Percentiles rank a stretch among this genome's conserved stretches.
Conservation (phyloP, 2,113 vertebrate species). For the Amphilophus citrinellus region DNA sequence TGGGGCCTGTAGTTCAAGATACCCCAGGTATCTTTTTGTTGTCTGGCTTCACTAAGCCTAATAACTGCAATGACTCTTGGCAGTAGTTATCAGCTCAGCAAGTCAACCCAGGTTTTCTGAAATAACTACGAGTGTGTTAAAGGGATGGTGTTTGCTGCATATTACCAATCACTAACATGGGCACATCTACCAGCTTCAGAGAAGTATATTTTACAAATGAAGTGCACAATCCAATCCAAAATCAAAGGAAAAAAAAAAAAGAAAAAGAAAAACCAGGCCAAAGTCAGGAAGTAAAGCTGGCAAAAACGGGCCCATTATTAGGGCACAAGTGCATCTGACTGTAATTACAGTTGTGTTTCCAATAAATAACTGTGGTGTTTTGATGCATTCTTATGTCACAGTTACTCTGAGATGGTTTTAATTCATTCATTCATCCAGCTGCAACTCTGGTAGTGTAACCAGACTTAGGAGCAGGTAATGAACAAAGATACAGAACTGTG, state of each 20-base stretch:
- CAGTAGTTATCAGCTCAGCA: not conserved
- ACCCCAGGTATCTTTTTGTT: conserved; percentile 4
- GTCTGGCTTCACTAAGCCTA: conserved; percentile 4
- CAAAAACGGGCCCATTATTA: not conserved
- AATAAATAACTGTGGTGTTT: not conserved
- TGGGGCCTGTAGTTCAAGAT: conserved; percentile 2
- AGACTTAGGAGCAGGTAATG: not conserved
- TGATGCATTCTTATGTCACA: not conserved
- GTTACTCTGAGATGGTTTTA: not conserved
- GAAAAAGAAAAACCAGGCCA: no score
- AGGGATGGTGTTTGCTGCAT: not conserved
- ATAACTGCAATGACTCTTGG: not conserved
- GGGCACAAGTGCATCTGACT: not conserved
- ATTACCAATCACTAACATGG: not conserved
- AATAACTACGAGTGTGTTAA: not conserved
- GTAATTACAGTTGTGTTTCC: not conserved
- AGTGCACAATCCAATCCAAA: not conserved
- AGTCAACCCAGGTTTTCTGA: not conserved
- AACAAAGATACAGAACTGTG: not conserved
- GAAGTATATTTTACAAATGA: not conserved
- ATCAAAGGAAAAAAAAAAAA: not conserved
- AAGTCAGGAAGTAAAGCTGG: not conserved
- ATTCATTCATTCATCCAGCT: not conserved
- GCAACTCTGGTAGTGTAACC: not conserved
- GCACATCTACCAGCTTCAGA: not conserved